These are phyloP conservation scores for Nowickia ferox DNA, from an alignment of 2,888 invertebrate species.

Conservation along the genomic window DNA sequence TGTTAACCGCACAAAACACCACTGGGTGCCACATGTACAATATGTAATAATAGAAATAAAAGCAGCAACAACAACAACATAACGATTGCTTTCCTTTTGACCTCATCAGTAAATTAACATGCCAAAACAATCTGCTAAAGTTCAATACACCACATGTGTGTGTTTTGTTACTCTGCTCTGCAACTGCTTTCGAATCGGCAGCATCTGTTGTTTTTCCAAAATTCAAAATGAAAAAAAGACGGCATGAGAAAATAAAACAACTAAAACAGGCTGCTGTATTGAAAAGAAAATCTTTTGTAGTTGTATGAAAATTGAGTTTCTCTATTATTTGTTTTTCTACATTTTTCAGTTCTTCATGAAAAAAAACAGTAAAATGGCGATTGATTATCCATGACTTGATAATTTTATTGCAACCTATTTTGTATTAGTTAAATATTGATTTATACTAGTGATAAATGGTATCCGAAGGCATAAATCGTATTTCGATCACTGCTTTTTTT, in stretches of 20 bases:
- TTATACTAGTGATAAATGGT: too few relatives aligned
- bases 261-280: slow-evolving; percentile 53
- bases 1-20: slow-evolving; percentile 60
- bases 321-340: background rate
- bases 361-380: slow-evolving; percentile 18
- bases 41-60: slow-evolving; percentile 46
- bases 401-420: background rate
- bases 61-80: slow-evolving; percentile 37
- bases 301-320: slow-evolving; percentile 44
- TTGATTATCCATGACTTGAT: background rate
- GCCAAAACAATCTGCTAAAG: slow-evolving; percentile 69
- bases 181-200: slow-evolving; percentile 2
- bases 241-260: slow-evolving; percentile 41
- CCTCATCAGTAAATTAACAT: slow-evolving; percentile 71
- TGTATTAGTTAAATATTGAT: too few relatives aligned
- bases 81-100: slow-evolving; percentile 55
- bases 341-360: background rate
- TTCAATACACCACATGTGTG: slow-evolving; percentile 68
- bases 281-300: slow-evolving; percentile 48
- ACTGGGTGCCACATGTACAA: slow-evolving; percentile 61
- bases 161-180: slow-evolving; percentile 16
- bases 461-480: too few relatives aligned
- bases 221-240: slow-evolving; percentile 16
- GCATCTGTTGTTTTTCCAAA: slow-evolving; percentile 43
- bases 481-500: too few relatives aligned